Conservation (phyloP, 2,113 vertebrate species). For the Ciconia maguari region DNA sequence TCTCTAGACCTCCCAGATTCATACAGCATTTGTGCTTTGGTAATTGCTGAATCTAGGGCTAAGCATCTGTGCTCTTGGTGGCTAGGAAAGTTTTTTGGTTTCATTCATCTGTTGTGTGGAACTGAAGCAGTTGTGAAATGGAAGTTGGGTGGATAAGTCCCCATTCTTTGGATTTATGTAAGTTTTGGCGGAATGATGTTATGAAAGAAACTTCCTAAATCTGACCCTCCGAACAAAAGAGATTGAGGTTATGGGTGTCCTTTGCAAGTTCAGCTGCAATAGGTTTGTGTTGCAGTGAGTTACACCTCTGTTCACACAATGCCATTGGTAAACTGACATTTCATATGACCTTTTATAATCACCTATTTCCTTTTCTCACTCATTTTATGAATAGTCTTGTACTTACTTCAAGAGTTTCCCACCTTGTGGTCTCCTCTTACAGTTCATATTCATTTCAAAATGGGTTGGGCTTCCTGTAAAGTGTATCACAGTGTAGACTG, state of each 20-base stretch:
- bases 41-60: not conserved
- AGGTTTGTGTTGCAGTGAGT: slow-evolving; percentile 48
- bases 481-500: slow-evolving; percentile 14
- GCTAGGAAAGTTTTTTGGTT: not conserved
- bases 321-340: slow-evolving; percentile 62
- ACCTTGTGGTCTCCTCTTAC: slow-evolving; percentile 47
- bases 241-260: slow-evolving; percentile 22
- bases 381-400: slow-evolving; percentile 49
- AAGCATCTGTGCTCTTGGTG: not conserved
- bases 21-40: not conserved
- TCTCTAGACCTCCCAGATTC: not conserved
- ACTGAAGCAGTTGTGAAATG: not conserved
- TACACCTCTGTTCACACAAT: slow-evolving; percentile 52
- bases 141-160: not conserved
- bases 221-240: slow-evolving; percentile 30
- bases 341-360: slow-evolving; percentile 68
- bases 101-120: not conserved
- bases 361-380: slow-evolving; percentile 58
- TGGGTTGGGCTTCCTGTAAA: slow-evolving; percentile 61
- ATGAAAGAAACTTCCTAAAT: slow-evolving; percentile 39
- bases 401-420: slow-evolving; percentile 21
- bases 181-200: not conserved
- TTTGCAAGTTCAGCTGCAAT: slow-evolving; percentile 2
- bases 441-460: slow-evolving; percentile 40
- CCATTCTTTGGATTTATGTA: not conserved